Conservation (phyloP, 2,888 invertebrate species). For the Drosophila kuntzei region DNA sequence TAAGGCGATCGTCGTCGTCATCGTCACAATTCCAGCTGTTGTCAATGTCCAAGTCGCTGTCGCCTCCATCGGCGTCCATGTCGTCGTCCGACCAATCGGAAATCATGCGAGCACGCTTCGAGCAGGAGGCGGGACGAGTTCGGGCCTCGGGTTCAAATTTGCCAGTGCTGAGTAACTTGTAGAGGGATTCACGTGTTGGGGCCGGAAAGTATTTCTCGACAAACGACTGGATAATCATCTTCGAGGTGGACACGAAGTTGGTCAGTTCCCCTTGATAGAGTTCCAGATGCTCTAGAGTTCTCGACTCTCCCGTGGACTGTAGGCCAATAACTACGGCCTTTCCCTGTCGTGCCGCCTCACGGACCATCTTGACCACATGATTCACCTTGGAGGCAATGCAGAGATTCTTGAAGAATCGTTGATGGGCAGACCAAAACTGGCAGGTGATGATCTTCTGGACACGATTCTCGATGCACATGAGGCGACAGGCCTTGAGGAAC, state of each 20-base stretch:
- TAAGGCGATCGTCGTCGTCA: conserved; percentile 43
- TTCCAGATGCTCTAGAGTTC: conserved; percentile 98
- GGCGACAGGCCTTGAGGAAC: conserved; percentile 96
- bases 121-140: not conserved
- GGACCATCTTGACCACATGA: conserved; percentile 91
- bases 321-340: conserved; percentile 99
- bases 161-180: conserved; percentile 87
- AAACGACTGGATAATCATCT: conserved; percentile 94
- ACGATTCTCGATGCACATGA: conserved; percentile 96
- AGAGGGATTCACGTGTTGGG: conserved; percentile 93
- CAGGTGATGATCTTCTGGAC: conserved; percentile 99
- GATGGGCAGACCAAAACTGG: conserved; percentile 99
- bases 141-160: conserved; percentile 51
- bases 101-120: conserved; percentile 45
- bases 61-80: conserved; percentile 85
- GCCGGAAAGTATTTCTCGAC: conserved; percentile 99
- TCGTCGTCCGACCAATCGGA: conserved; percentile 61
- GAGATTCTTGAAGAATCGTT: conserved; percentile 99
- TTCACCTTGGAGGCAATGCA: conserved; percentile 98
- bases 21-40: conserved; percentile 35
- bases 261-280: conserved; percentile 97
- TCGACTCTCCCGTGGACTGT: conserved; percentile 99
- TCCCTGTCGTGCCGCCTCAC: conserved; percentile 94
- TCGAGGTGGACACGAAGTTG: conserved; percentile 98
- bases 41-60: conserved; percentile 35